Base-by-base conservation (phyloP, 2,888 invertebrate genomes). In the Aleiodes leptofemur region DNA sequence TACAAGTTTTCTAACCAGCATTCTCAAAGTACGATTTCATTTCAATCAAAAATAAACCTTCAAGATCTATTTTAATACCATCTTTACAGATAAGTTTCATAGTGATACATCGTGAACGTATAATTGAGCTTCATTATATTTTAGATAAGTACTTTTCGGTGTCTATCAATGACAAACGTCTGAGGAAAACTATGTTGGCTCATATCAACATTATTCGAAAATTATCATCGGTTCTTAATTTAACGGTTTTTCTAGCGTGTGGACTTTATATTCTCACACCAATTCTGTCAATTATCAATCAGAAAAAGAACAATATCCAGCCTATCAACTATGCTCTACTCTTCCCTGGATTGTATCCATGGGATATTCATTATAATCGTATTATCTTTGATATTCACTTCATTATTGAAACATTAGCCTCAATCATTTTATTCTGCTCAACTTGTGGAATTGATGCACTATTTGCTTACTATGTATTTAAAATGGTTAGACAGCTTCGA, bases 391-490 rank as follows among this genome's bases (percentile, higher is more conserved):
- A 75, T 13, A n/a, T 79, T 8, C 78, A 76, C 38, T 82, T 78
- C 14, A 0, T 77, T 3, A 72, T 81, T 13, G 83, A 85, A 43
- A 14, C 64, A 3, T 29, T 34, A 7, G 34, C 70, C 34, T 43
- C 29, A 6, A 14, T 64, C 11, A 71, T 72, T 3, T 29, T 80
- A 1, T 53, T 77, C 31, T 76, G 69, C 9, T 50, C 81, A 6
- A 77, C 82, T 5, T 53, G 66, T 2, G 81, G 82, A 0, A 79
- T 80, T 4, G 85, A 86, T 43, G 77, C 77, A 0, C 73, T 83
- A 4, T 85, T 84, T 69, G 83, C 83, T 8, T 77, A 81, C 11
- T 83, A 82, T 50, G 50, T 82, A 11, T 82, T 84, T 56, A 83
- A 84, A 57, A 81, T 86, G 66, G 73, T 78, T 0, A 81, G 82